phyloP scores from a whole-genome alignment of 2,113 vertebrate genomes.

The Notechis scutatus region DNA sequence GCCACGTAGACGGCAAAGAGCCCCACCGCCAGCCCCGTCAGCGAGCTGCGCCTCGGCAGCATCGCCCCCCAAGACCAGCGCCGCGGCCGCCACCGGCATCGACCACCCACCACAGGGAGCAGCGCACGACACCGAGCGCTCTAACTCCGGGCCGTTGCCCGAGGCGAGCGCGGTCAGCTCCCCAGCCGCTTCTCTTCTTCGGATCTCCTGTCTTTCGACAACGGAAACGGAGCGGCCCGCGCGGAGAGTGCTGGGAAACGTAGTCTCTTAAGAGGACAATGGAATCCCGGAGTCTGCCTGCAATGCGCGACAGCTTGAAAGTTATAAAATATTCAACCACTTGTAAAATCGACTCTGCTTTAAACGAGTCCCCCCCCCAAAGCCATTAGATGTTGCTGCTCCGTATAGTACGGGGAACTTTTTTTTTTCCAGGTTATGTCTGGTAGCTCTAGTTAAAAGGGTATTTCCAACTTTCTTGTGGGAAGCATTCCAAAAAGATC shows the following conservation, averaged over 20 bases:
- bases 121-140: not conserved
- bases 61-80: constrained; percentile 50
- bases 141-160: not conserved
- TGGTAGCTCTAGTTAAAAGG: not conserved
- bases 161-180: not conserved
- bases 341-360: not conserved
- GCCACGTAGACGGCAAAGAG: constrained; percentile 91
- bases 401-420: not conserved
- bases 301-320: not conserved
- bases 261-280: not conserved
- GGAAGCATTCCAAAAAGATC: not conserved
- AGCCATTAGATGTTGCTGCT: not conserved
- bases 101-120: not conserved
- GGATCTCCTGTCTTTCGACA: not conserved
- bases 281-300: not conserved
- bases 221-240: not conserved
- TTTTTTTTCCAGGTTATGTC: not conserved
- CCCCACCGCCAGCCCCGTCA: constrained; percentile 88
- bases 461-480: not conserved
- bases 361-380: not conserved
- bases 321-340: not conserved
- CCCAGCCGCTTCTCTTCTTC: not conserved
- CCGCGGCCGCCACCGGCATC: constrained; percentile 3
- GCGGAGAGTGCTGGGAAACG: not conserved
- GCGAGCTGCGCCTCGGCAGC: constrained; percentile 77